Conservation (phyloP, 1,140 invertebrate species). For the Ips typographus region DNA sequence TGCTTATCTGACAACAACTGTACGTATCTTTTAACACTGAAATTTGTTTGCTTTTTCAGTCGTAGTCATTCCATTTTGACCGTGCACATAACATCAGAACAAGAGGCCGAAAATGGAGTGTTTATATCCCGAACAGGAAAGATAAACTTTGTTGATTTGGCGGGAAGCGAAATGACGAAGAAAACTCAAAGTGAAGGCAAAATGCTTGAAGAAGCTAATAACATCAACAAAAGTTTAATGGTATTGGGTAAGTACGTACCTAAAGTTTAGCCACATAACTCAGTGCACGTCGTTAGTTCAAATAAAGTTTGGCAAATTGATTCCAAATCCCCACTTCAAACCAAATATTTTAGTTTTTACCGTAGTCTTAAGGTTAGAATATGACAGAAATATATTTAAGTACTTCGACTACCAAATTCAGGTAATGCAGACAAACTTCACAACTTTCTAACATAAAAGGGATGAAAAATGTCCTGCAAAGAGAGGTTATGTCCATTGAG, state of each 20-base stretch:
- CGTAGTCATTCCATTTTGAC: constrained; percentile 94
- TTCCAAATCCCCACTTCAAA: too few relatives aligned
- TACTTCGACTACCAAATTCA: too few relatives aligned
- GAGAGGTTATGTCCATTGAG: too few relatives aligned
- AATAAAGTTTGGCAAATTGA: too few relatives aligned
- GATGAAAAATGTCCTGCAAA: too few relatives aligned
- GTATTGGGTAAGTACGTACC: constrained; percentile 72
- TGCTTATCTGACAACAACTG: neutral
- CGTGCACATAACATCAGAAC: constrained; percentile 79
- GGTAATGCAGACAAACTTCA: too few relatives aligned
- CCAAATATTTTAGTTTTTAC: too few relatives aligned
- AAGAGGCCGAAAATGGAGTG: constrained; percentile 79
- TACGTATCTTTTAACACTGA: neutral
- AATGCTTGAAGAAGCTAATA: constrained; percentile 90
- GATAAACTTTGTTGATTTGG: constrained; percentile 92
- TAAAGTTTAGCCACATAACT: too few relatives aligned
- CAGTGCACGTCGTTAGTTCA: too few relatives aligned
- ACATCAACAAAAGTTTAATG: constrained; percentile 95
- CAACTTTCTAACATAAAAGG: too few relatives aligned
- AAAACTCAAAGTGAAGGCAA: constrained; percentile 90
- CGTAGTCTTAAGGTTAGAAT: too few relatives aligned
- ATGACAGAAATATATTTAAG: too few relatives aligned
- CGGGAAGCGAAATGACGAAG: constrained; percentile 92
- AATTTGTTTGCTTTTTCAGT: constrained; percentile 38
- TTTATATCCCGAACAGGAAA: constrained; percentile 86